Evolutionary conservation across 2,888 invertebrate species (phyloP), one percentile per base, ranked within the genome.

Genomic region (Tipula lateralis): DNA sequence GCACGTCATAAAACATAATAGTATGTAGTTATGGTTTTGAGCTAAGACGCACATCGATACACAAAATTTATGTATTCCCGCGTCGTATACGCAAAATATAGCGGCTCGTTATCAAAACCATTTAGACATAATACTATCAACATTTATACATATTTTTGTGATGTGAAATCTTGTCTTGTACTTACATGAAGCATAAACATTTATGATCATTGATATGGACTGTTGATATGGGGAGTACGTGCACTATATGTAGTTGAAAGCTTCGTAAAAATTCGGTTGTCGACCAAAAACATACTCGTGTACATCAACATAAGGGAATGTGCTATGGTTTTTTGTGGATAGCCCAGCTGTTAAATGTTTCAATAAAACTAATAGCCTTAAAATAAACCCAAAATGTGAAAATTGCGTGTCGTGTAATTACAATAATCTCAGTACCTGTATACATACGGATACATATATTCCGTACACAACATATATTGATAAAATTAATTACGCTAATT

Each of bases 401-500:
- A 66, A 66, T 66, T 66, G 66, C 66, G 66, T 66, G 66, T 66
- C 24, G 24, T 7, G 19, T 24, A 24, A 66, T 66, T 66, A 66
- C 24, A 66, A 66, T 66, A 66, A 66, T 66, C 66, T 66, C 66
- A 24, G 66, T 66, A 3, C 66, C 19, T 66, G 24, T 66, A 7
- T 39, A 39, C 24, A 44, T n/a, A 44, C n/a, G n/a, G 5, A 7
- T 44, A 44, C 6, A 7, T 44, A 44, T n/a, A 39, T 39, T 12
- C n/a, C n/a, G n/a, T 39, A 39, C 13, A 44, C n/a, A 44, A n/a
- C 44, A 36, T 36, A 36, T 44, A 44, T 44, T 44, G 44, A n/a
- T 44, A 44, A 66, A 66, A 66, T 66, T 66, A 66, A 66, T 66
- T 66, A 66, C 66, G 66, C 66, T 66, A 66, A 66, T 66, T 66